A percentile compares a stretch with the other conserved stretches of the same genome.
These are phyloP conservation scores for Pristionchus exspectatus DNA, from an alignment of 2,888 invertebrate species.

Conservation along the genomic window DNA sequence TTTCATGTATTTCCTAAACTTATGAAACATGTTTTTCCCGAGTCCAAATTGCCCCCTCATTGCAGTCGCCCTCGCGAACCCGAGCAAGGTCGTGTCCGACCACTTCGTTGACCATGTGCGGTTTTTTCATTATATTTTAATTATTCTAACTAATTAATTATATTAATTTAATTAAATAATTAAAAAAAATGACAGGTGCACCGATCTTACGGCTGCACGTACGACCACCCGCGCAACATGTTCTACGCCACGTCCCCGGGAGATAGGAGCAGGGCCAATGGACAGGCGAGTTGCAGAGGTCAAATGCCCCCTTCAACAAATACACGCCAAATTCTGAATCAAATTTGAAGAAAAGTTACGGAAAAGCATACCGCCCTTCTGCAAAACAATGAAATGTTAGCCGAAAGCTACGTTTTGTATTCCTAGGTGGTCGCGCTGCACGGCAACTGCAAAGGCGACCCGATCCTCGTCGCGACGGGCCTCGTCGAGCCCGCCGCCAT, in stretches of 20 bases:
- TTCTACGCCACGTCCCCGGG: conserved; percentile 43
- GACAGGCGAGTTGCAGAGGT: not conserved
- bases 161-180: not conserved
- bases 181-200: not conserved
- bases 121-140: not conserved
- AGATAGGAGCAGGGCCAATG: not conserved
- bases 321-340: no score
- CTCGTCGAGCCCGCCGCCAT: not conserved
- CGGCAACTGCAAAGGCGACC: not conserved
- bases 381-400: no score
- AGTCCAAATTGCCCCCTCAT: not conserved
- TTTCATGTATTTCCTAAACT: not conserved
- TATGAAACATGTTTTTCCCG: not conserved
- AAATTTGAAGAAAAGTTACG: no score
- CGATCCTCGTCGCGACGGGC: not conserved
- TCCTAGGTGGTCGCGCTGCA: not conserved
- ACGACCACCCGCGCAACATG: not conserved
- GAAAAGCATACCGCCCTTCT: no score
- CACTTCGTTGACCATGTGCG: not conserved
- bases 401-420: no score
- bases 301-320: no score
- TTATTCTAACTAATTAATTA: not conserved
- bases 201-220: conserved; percentile 2
- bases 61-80: conserved; percentile 1
- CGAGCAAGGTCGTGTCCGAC: not conserved